Evolutionary conservation across 1,140 invertebrate species (phyloP).

Genomic region (Ectropis grisescens): DNA sequence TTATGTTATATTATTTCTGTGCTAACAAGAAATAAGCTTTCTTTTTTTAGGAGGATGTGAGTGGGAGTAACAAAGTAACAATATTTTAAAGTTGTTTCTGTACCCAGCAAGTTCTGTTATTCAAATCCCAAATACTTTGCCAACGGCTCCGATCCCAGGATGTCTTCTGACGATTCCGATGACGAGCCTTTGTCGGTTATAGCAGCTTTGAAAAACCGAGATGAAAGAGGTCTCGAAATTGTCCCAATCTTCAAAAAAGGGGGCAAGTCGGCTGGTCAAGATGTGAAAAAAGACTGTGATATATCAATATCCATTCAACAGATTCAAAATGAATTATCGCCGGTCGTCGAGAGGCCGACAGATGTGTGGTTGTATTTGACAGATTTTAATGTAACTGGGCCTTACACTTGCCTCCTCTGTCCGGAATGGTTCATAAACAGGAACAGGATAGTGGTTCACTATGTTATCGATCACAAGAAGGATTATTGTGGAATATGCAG

Average conservation of each 20-base stretch:
- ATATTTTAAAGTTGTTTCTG: too few relatives aligned
- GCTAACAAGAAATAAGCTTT: too few relatives aligned
- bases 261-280: too few relatives aligned
- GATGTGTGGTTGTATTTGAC: constrained; percentile 65
- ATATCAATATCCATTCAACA: too few relatives aligned
- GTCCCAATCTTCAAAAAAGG: not conserved
- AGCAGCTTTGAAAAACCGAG: constrained; percentile 44
- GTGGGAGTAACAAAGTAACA: too few relatives aligned
- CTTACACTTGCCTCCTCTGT: constrained; percentile 59
- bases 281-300: too few relatives aligned
- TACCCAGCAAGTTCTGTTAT: too few relatives aligned
- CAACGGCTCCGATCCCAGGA: too few relatives aligned
- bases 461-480: constrained; percentile 60
- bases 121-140: too few relatives aligned
- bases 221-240: constrained; percentile 19
- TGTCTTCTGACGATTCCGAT: constrained; percentile 57
- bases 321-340: not conserved
- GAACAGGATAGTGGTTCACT: constrained; percentile 57
- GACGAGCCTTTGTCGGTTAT: constrained; percentile 56
- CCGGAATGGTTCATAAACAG: constrained; percentile 62
- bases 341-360: constrained; percentile 37
- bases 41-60: too few relatives aligned
- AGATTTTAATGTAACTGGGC: constrained; percentile 53
- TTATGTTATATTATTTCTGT: too few relatives aligned
- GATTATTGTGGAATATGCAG: constrained; percentile 65